Evolutionary conservation across 2,888 invertebrate genomes (phyloP).

Genomic region (Dryadula phaetusa): DNA sequence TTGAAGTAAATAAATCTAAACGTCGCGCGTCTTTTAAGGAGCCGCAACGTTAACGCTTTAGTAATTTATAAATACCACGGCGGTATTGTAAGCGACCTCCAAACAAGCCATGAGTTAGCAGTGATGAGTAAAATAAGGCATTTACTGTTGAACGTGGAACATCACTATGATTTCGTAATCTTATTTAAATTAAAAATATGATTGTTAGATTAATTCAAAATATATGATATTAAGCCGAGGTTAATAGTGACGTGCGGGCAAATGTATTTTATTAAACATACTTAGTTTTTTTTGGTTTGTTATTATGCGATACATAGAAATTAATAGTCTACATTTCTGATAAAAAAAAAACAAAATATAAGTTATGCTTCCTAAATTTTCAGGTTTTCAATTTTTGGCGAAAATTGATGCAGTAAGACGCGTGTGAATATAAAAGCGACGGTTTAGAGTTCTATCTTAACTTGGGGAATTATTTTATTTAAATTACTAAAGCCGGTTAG

Average conservation of each 20-base stretch:
- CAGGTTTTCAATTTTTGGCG: too few relatives aligned
- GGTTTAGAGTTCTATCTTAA: too few relatives aligned
- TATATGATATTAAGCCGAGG: neutral
- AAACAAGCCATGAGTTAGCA: constrained; percentile 35
- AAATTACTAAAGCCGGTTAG: too few relatives aligned
- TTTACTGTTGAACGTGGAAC: neutral
- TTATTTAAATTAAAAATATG: neutral
- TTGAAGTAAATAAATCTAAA: neutral
- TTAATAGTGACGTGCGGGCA: neutral
- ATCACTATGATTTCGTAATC: neutral
- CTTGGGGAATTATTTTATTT: too few relatives aligned
- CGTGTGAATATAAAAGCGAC: too few relatives aligned
- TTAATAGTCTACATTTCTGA: too few relatives aligned
- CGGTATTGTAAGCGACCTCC: constrained; percentile 27
- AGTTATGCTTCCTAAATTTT: too few relatives aligned
- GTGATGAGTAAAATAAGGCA: constrained; percentile 37
- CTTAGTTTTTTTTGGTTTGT: neutral
- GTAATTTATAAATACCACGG: constrained; percentile 26
- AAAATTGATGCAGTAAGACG: too few relatives aligned
- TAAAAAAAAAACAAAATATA: too few relatives aligned
- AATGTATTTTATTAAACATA: neutral
- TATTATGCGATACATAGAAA: too few relatives aligned
- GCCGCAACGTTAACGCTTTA: neutral
- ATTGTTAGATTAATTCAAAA: neutral
- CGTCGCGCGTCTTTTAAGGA: neutral